Conservation (phyloP, 2,797 vertebrate species). For the Gouania willdenowi region DNA sequence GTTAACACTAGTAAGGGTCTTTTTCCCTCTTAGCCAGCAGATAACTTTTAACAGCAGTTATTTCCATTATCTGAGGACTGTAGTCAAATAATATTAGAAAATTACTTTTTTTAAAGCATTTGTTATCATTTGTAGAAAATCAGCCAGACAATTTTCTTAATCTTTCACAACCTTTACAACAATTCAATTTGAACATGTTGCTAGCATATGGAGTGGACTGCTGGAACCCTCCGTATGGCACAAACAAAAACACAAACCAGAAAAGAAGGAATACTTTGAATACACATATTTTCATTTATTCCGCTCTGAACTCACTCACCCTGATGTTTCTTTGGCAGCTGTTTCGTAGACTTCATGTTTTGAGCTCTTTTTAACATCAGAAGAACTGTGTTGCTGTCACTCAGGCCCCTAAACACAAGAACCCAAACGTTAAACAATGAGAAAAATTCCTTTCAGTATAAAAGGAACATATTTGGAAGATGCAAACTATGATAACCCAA, state of each 20-base stretch:
- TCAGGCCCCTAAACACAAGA: constrained; percentile 82
- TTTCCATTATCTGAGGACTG: neutral
- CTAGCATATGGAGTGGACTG: no score
- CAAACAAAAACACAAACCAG: neutral
- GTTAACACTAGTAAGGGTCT: neutral
- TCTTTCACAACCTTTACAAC: no score
- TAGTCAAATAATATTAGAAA: no score
- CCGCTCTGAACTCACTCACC: constrained; percentile 64
- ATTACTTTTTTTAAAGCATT: no score
- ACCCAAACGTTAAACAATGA: neutral
- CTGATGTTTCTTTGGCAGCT: constrained; percentile 55
- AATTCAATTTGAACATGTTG: no score
- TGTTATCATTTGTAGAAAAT: no score
- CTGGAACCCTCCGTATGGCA: no score
- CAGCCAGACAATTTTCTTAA: no score
- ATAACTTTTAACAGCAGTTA: neutral
- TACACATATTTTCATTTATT: no score
- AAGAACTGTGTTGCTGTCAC: constrained; percentile 79
- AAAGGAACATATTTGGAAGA: neutral
- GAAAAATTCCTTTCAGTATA: neutral
- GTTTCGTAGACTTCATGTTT: constrained; percentile 85
- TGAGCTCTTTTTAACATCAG: constrained; percentile 89
- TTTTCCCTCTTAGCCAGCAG: constrained; percentile 10
- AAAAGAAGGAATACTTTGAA: no score
- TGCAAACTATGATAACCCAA: neutral